Evolutionary conservation across 2,888 invertebrate genomes (phyloP).

Genomic region (Hemicrepidius hirtus): DNA sequence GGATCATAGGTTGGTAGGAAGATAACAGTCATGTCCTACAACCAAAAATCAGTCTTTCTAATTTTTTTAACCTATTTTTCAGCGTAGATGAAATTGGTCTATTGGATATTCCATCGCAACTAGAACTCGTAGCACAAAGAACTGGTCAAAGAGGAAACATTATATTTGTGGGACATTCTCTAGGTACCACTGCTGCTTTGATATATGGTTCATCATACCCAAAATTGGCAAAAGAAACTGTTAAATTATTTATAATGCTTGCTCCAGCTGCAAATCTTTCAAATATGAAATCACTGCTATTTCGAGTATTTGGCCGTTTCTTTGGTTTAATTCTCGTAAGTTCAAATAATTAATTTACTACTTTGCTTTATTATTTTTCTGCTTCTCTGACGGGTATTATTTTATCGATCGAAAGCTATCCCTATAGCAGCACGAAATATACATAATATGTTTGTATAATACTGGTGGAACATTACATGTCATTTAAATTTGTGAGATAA

Average conservation of each 20-base stretch:
- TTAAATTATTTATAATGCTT: constrained; percentile 77
- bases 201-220: constrained; percentile 81
- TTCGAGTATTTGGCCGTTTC: not conserved
- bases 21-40: not conserved
- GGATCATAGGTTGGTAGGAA: constrained; percentile 58
- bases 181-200: constrained; percentile 86
- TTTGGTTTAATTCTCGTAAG: constrained; percentile 5
- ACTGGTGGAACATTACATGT: no score
- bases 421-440: no score
- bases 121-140: constrained; percentile 73
- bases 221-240: constrained; percentile 79
- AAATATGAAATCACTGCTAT: constrained; percentile 49
- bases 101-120: constrained; percentile 70
- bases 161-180: constrained; percentile 91
- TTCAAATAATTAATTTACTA: not conserved
- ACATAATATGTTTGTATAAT: no score
- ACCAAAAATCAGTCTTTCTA: no score
- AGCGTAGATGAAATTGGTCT: constrained; percentile 68
- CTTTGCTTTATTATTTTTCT: no score
- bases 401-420: no score
- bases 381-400: no score
- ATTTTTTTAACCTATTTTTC: no score
- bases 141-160: constrained; percentile 67
- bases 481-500: no score
- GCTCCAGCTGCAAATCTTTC: constrained; percentile 75